Percentiles rank a stretch among this genome's conserved stretches.
Evolutionary conservation across 2,797 vertebrate genomes (phyloP).

Genomic region (Oreochromis mossambicus): DNA sequence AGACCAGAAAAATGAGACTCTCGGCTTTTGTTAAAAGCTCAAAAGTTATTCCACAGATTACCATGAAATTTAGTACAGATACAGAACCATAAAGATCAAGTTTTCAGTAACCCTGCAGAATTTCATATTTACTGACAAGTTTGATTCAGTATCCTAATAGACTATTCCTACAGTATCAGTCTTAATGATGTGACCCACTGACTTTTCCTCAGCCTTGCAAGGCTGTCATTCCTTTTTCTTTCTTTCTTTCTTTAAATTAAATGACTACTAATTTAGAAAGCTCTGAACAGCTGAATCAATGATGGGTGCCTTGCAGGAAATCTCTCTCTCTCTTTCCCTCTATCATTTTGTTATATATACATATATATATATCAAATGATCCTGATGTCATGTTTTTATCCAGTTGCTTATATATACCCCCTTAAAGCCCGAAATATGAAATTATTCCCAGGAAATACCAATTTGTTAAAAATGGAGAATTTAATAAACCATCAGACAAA

Average conservation of each 20-base stretch:
- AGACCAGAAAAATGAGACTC: background rate
- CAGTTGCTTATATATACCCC: background rate
- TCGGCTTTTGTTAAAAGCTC: background rate
- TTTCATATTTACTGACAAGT: background rate
- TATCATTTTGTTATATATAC: background rate
- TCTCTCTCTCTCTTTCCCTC: background rate
- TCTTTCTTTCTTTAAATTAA: background rate
- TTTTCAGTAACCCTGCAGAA: background rate
- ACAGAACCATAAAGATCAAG: background rate
- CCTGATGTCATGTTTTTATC: background rate
- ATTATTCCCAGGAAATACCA: background rate
- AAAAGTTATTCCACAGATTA: background rate
- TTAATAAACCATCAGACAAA: background rate
- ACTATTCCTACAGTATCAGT: background rate
- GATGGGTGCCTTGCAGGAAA: background rate
- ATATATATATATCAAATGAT: background rate
- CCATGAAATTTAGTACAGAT: background rate
- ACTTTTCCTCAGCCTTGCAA: background rate
- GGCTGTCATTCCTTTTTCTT: background rate
- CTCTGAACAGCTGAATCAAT: background rate
- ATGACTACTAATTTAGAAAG: background rate
- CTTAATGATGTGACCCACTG: background rate
- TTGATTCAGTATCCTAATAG: background rate
- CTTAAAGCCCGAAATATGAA: rapidly evolving
- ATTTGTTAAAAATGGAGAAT: background rate